Conservation (phyloP, 2,797 vertebrate species). For the Pelodytes ibericus region DNA sequence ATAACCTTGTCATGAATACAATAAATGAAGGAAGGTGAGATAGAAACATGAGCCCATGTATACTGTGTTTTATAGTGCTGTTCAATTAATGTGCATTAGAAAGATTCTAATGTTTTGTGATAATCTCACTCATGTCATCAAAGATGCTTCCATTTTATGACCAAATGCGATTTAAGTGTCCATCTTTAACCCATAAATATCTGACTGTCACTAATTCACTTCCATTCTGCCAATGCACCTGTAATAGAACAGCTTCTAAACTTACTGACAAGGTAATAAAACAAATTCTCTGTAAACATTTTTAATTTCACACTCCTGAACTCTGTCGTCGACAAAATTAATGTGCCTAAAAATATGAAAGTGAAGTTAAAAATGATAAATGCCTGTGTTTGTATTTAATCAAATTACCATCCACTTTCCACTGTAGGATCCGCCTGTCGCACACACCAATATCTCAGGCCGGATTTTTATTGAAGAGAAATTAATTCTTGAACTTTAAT, state of each 20-base stretch:
- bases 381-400: constrained; percentile 47
- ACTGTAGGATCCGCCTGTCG: constrained; percentile 25
- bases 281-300: constrained; percentile 41
- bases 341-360: constrained; percentile 44
- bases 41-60: too few relatives aligned
- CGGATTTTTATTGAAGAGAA: constrained; percentile 33
- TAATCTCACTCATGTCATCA: too few relatives aligned
- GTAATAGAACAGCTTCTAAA: constrained; percentile 13
- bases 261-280: constrained; percentile 24
- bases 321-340: constrained; percentile 45
- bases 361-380: constrained; percentile 53
- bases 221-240: constrained; percentile 9
- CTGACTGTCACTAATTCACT: not conserved
- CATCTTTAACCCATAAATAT: not conserved
- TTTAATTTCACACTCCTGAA: constrained; percentile 53
- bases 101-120: too few relatives aligned
- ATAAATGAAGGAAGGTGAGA: too few relatives aligned
- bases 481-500: constrained; percentile 33
- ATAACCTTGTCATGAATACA: too few relatives aligned
- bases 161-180: not conserved
- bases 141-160: too few relatives aligned
- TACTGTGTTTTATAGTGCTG: too few relatives aligned
- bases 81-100: too few relatives aligned
- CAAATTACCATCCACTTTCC: constrained; percentile 35
- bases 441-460: constrained; percentile 17